Evolutionary conservation across 2,797 vertebrate species (phyloP).

Genomic region (Darevskia mixta): DNA sequence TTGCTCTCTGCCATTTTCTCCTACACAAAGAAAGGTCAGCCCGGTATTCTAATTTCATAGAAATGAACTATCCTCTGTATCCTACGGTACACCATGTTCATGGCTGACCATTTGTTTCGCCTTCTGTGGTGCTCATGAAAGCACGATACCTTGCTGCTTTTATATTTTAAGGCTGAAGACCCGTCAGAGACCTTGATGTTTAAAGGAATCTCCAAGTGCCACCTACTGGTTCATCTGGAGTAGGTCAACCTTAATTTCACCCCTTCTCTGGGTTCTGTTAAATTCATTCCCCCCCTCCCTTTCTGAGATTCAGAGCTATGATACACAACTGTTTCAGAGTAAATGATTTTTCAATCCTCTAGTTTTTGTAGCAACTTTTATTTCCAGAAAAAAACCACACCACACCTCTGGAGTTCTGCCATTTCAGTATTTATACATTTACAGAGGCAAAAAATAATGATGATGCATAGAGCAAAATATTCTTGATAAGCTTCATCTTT

Average conservation of each 20-base stretch:
- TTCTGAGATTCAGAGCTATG: not conserved
- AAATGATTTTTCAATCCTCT: not conserved
- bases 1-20: not conserved
- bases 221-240: not conserved
- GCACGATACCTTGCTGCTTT: not conserved
- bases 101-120: not conserved
- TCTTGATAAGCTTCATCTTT: not conserved
- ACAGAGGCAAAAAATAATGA: constrained; percentile 27
- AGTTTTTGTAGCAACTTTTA: not conserved
- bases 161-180: not conserved
- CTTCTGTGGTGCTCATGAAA: not conserved
- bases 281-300: not conserved
- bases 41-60: not conserved
- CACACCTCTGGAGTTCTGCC: not conserved
- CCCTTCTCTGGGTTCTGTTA: not conserved
- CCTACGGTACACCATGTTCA: not conserved
- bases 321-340: not conserved
- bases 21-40: not conserved
- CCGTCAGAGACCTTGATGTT: not conserved
- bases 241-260: not conserved
- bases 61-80: not conserved
- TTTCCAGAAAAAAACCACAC: not conserved
- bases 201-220: not conserved
- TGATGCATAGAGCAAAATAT: not conserved
- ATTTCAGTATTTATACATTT: not conserved